A percentile compares a stretch with the other conserved stretches of the same genome.
These are phyloP conservation scores for Luscinia luscinia DNA, from an alignment of 2,797 vertebrate genomes.

Conservation along the genomic window DNA sequence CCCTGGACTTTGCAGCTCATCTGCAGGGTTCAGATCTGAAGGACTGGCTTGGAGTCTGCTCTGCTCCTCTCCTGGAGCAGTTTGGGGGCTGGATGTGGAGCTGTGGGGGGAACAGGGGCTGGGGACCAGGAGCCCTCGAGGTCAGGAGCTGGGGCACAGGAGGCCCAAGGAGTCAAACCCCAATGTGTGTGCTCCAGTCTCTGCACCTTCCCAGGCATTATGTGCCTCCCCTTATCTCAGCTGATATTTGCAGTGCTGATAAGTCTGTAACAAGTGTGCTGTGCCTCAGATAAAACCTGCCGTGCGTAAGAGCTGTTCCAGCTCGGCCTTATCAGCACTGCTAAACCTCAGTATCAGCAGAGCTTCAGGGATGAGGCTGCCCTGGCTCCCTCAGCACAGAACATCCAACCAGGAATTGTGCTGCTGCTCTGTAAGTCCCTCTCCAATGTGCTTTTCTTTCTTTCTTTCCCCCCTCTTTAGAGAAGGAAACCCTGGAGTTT, in stretches of 20 bases:
- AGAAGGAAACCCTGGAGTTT: not conserved
- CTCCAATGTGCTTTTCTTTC: rapidly evolving
- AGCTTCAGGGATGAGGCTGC: not conserved
- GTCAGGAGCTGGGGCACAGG: not conserved
- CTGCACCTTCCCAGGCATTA: not conserved
- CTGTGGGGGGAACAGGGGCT: not conserved
- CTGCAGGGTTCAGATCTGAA: rapidly evolving
- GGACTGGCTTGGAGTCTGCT: not conserved
- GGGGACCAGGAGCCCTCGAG: not conserved
- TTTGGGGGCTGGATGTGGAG: not conserved
- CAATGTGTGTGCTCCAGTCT: rapidly evolving
- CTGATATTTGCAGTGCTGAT: constrained; percentile 32
- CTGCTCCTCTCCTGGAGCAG: not conserved
- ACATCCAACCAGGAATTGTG: rapidly evolving
- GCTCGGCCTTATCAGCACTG: not conserved
- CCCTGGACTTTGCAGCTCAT: not conserved
- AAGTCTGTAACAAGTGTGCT: not conserved
- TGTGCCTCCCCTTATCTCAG: not conserved
- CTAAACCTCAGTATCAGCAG: not conserved
- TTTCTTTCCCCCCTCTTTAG: too few species aligned
- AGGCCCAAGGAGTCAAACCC: not conserved
- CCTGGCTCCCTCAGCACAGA: rapidly evolving
- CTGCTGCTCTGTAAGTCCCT: constrained; percentile 24
- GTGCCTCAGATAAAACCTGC: not conserved
- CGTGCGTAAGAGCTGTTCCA: not conserved